These are phyloP conservation scores for Mustela erminea DNA, from an alignment of 2,797 vertebrate species.

Conservation along the genomic window DNA sequence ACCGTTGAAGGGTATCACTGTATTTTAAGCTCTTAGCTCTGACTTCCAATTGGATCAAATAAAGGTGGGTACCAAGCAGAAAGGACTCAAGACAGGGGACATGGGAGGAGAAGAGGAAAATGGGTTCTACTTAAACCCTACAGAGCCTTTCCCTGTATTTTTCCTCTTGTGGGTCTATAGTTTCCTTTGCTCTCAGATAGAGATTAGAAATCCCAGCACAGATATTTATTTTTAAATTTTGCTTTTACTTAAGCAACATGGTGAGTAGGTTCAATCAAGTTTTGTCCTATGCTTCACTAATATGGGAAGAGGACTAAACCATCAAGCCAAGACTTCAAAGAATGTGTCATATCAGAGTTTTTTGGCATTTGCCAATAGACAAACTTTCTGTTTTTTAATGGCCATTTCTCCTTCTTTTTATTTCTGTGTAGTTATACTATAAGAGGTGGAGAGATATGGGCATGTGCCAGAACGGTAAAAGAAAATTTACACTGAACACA, in stretches of 20 bases:
- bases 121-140: not conserved
- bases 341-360: not conserved
- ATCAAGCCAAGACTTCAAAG: not conserved
- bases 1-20: not conserved
- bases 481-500: not conserved
- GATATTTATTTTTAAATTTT: slow-evolving; percentile 9
- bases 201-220: not conserved
- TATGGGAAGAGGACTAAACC: not conserved
- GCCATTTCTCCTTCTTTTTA: not conserved
- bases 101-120: not conserved
- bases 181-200: not conserved
- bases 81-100: not conserved
- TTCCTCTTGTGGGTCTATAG: not conserved
- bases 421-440: not conserved
- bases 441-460: not conserved
- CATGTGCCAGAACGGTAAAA: not conserved
- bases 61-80: not conserved
- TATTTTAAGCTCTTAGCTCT: not conserved
- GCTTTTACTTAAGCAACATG: not conserved
- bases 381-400: not conserved
- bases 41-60: not conserved
- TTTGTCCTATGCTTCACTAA: not conserved
- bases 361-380: not conserved
- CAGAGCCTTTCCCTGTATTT: not conserved
- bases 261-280: not conserved